A percentile compares a stretch with the other conserved stretches of the same genome.
Conservation (phyloP, 2,888 invertebrate genomes). For the Charanyca ferruginea region DNA sequence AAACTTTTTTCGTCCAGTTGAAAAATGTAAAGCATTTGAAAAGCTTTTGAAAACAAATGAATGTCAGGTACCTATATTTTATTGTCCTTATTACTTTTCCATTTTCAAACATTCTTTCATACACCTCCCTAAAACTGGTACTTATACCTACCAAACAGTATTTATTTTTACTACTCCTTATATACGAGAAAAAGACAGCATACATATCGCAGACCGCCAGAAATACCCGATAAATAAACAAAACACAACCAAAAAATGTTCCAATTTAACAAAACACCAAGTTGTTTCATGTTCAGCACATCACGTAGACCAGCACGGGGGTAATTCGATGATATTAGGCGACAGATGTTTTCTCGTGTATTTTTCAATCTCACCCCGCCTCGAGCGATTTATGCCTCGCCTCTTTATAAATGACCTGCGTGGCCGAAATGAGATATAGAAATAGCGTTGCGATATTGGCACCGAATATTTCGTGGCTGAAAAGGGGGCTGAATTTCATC, state of each 20-base stretch:
- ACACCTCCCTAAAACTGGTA: neutral
- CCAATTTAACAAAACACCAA: constrained; percentile 55
- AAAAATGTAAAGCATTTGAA: constrained; percentile 11
- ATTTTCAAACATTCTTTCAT: neutral
- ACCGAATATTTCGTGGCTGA: constrained; percentile 49
- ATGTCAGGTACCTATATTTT: neutral
- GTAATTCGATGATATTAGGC: constrained; percentile 85
- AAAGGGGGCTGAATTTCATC: constrained; percentile 32
- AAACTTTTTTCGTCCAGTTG: constrained; percentile 22
- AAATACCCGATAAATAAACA: constrained; percentile 33
- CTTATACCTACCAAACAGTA: no score
- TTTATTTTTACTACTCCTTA: no score
- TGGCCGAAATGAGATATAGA: constrained; percentile 65
- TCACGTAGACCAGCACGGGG: constrained; percentile 78
- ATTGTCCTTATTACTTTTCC: neutral
- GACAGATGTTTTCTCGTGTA: constrained; percentile 80
- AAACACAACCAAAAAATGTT: constrained; percentile 50
- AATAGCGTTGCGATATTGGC: constrained; percentile 58
- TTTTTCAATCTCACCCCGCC: constrained; percentile 80
- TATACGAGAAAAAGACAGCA: no score
- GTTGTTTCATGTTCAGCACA: constrained; percentile 69
- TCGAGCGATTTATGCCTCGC: constrained; percentile 62
- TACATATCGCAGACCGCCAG: no score
- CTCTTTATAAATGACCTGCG: constrained; percentile 67
- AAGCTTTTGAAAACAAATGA: neutral